Evolutionary conservation across 2,797 vertebrate genomes (phyloP).

Genomic region (Anguilla marmorata): DNA sequence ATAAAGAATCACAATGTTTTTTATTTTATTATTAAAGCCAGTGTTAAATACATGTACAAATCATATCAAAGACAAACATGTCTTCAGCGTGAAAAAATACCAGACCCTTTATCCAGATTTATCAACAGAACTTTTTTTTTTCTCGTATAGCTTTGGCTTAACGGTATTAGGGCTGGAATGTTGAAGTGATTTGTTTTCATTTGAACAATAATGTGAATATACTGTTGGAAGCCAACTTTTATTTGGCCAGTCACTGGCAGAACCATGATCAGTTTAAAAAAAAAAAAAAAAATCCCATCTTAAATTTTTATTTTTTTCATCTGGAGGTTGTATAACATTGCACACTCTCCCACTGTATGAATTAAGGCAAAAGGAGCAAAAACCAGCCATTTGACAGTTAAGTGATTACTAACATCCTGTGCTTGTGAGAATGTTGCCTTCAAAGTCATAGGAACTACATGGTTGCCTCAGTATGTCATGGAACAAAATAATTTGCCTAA

Average conservation of each 20-base stretch:
- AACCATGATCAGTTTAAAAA: not conserved
- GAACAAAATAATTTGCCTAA: not conserved
- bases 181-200: constrained; percentile 19
- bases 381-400: not conserved
- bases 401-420: not conserved
- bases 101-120: not conserved
- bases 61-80: not conserved
- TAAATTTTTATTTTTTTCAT: not conserved
- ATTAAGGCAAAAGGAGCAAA: constrained; percentile 31
- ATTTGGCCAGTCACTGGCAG: not conserved
- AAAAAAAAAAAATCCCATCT: not conserved
- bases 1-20: constrained; percentile 20
- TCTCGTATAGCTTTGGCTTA: not conserved
- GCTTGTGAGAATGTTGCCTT: not conserved
- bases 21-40: constrained; percentile 26
- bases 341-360: not conserved
- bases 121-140: not conserved
- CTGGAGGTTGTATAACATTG: constrained; percentile 1
- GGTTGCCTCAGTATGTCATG: not conserved
- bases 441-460: not conserved
- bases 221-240: not conserved
- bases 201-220: not conserved
- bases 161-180: constrained; percentile 26
- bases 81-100: constrained; percentile 9
- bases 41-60: constrained; percentile 21